Percentiles rank a stretch among this genome's conserved stretches.
phyloP scores from a whole-genome alignment of 1,140 invertebrate genomes.

The Armadillidium nasatum region DNA sequence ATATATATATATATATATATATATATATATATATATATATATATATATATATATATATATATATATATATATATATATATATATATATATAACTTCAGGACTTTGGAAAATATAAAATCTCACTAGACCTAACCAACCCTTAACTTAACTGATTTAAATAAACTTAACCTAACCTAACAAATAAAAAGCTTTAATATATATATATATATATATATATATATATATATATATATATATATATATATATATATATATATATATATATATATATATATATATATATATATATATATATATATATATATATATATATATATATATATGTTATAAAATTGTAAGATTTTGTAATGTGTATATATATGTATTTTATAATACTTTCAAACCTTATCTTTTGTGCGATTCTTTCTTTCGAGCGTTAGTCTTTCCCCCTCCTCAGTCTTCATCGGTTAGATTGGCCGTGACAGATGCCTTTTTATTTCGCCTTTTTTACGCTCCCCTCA shows the following conservation, averaged over 20 bases:
- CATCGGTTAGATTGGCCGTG: constrained; percentile 10
- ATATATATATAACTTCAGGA: too few relatives aligned
- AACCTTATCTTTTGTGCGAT: not conserved
- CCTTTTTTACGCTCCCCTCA: not conserved
- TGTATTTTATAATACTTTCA: not conserved
- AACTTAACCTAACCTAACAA: too few relatives aligned
- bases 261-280: constrained; percentile 6
- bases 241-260: too few relatives aligned
- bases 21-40: too few relatives aligned
- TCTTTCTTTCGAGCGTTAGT: not conserved
- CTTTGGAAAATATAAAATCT: too few relatives aligned
- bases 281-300: constrained; percentile 11
- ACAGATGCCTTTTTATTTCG: constrained; percentile 12
- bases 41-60: too few relatives aligned
- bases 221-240: too few relatives aligned
- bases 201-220: constrained; percentile 6
- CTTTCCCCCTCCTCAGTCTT: not conserved
- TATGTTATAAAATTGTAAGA: not conserved
- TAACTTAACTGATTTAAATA: too few relatives aligned
- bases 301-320: not conserved
- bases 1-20: too few relatives aligned
- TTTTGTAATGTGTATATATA: not conserved
- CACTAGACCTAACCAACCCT: too few relatives aligned
- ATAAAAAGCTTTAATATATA: too few relatives aligned
- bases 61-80: too few relatives aligned